Base-by-base conservation (phyloP, 2,888 invertebrate genomes). In the Meandrusa payeni region DNA sequence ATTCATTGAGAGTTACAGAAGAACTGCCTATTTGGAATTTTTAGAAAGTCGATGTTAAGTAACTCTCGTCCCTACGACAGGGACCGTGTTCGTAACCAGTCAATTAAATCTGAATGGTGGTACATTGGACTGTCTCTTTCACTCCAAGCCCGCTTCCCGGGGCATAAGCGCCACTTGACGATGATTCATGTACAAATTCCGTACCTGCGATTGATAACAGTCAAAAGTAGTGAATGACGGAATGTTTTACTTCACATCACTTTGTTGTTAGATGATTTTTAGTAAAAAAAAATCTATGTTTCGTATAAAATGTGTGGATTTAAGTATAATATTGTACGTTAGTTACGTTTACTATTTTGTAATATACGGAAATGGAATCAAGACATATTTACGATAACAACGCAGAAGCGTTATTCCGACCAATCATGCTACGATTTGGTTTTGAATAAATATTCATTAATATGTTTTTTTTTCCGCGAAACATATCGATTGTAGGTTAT, bases 151-250 rank as follows among this genome's bases (percentile, higher is more conserved):
- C 62, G 72, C 71, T 73, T 73, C 75, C 75, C 66, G 68, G 70
- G 65, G 68, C 66, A 68, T 73, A 78, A 79, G 83, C 83, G 83
- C 83, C 83, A 85, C 81, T 81, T 82, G 82, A 74, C 75, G 80
- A 77, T 85, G 83, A 85, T 78, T 85, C 85, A 85, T 77, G 75
- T 76, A 77, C 64, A 69, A 80, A 85, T 83, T 79, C 83, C 81
- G 70, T 78, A 76, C 80, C 75, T 77, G 81, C 82, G 76, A 79
- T 80, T 81, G 82, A 82, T 83, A 85, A 85, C 77, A 83, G 70
- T 78, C 74, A 73, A 70, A 72, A 76, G 55, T 73, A 71, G 71
- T 82, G 80, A 82, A 83, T 82, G 82, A 76, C 71, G 69, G 60
- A 70, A 68, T 70, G 61, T 77, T 79, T 76, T 76, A 75, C 72